phyloP scores from a whole-genome alignment of 1,140 invertebrate genomes.

The Drepana arcuata region DNA sequence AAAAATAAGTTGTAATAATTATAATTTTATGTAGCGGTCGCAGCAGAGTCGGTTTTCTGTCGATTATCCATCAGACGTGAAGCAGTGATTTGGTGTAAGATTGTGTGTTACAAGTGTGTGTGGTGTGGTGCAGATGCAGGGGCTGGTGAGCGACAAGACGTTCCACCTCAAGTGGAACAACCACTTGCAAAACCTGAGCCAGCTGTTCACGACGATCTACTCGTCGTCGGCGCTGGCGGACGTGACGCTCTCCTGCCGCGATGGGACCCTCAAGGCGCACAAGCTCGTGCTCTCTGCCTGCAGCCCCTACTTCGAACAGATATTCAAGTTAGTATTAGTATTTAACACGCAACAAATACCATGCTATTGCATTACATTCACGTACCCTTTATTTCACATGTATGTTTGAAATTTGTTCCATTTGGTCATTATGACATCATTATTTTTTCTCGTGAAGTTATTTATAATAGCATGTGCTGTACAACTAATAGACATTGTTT shows the following conservation, averaged over 20 bases:
- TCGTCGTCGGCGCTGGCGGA: conserved; percentile 79
- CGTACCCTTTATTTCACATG: conserved; percentile 6
- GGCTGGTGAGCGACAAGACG: conserved; percentile 75
- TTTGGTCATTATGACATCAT: conserved; percentile 40
- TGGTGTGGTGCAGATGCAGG: conserved; percentile 70
- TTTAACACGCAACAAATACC: conserved; percentile 15
- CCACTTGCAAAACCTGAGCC: conserved; percentile 80
- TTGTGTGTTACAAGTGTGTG: conserved; percentile 51
- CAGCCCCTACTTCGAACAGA: conserved; percentile 83
- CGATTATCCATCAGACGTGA: conserved; percentile 51
- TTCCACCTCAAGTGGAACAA: conserved; percentile 84
- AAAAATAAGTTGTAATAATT: conserved; percentile 73
- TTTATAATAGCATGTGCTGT: conserved; percentile 27
- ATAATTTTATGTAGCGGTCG: conserved; percentile 71
- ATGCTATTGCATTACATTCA: conserved; percentile 5
- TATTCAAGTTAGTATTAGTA: conserved; percentile 73
- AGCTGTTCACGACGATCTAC: conserved; percentile 79
- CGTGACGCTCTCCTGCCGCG: conserved; percentile 76
- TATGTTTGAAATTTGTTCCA: conserved; percentile 21
- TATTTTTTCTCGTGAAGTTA: conserved; percentile 37
- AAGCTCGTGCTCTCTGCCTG: conserved; percentile 82
- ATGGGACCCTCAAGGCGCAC: conserved; percentile 79
- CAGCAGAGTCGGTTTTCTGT: conserved; percentile 63
- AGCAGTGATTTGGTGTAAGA: conserved; percentile 55
- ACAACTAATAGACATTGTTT: conserved; percentile 18